A percentile compares a stretch with the other conserved stretches of the same genome.
Evolutionary conservation across 2,797 vertebrate species (phyloP).

Genomic region (Onychomys leucogaster): DNA sequence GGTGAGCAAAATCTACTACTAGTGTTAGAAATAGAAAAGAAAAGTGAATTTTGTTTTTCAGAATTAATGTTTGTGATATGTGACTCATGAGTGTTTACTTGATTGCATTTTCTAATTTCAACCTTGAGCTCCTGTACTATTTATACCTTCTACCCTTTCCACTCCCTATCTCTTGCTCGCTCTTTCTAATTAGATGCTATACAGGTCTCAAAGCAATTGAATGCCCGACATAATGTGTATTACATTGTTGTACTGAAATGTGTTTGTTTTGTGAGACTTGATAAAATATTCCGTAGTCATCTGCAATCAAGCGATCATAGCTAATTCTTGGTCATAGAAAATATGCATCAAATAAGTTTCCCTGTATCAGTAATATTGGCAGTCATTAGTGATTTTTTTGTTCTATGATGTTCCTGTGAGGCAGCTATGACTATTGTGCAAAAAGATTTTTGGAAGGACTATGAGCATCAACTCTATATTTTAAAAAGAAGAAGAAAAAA

Average conservation of each 20-base stretch:
- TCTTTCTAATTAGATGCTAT: conserved; percentile 72
- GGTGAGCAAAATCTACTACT: conserved; percentile 83
- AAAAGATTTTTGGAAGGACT: conserved; percentile 64
- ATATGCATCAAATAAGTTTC: conserved; percentile 68
- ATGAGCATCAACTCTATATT: conserved; percentile 64
- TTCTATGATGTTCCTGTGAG: conserved; percentile 73
- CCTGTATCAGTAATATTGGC: conserved; percentile 66
- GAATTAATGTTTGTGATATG: conserved; percentile 79
- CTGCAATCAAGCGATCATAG: conserved; percentile 44
- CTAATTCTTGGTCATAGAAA: conserved; percentile 72
- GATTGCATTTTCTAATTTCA: conserved; percentile 73
- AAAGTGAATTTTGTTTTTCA: conserved; percentile 82
- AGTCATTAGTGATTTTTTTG: conserved; percentile 69
- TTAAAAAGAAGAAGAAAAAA: neutral
- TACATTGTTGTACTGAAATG: conserved; percentile 75
- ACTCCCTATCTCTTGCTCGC: neutral
- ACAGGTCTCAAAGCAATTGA: conserved; percentile 62
- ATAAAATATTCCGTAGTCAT: conserved; percentile 75
- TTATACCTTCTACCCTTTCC: neutral
- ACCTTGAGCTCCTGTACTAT: conserved; percentile 17
- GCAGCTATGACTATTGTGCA: conserved; percentile 77
- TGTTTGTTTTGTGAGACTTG: conserved; percentile 80
- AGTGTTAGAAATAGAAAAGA: conserved; percentile 82
- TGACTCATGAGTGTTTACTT: conserved; percentile 72
- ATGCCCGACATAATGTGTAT: conserved; percentile 62